A percentile compares a stretch with the other conserved stretches of the same genome.
Evolutionary conservation across 2,888 invertebrate species (phyloP).

Genomic region (Pteria penguin): DNA sequence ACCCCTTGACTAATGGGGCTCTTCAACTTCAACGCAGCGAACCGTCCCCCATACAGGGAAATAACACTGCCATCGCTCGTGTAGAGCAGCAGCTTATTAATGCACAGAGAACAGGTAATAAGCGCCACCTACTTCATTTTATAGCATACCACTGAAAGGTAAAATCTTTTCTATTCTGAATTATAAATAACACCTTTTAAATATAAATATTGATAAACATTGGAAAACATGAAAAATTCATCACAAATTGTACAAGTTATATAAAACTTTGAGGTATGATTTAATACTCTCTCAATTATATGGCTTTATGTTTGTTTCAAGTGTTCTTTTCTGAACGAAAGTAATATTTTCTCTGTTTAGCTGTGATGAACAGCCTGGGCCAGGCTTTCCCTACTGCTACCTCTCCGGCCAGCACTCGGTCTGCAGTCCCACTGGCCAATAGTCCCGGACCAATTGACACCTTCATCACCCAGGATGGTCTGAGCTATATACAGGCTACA

Average conservation of each 20-base stretch:
- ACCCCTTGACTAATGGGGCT: conserved; percentile 60
- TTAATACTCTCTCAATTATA: too few species aligned
- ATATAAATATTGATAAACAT: too few species aligned
- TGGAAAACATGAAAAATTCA: too few species aligned
- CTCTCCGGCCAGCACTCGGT: conserved; percentile 80
- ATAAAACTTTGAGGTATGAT: too few species aligned
- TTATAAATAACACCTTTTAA: too few species aligned
- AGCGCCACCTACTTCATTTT: too few species aligned
- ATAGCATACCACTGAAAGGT: too few species aligned
- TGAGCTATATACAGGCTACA: conserved; percentile 96
- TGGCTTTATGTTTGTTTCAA: too few species aligned
- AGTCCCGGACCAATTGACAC: conserved; percentile 96
- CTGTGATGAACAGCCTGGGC: conserved; percentile 97
- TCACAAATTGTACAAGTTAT: too few species aligned
- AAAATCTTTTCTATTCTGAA: too few species aligned
- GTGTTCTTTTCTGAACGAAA: too few species aligned
- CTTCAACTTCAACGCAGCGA: conserved; percentile 74
- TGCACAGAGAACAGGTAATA: conserved; percentile 75
- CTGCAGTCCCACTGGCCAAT: conserved; percentile 93
- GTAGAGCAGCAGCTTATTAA: conserved; percentile 64
- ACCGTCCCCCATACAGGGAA: conserved; percentile 72
- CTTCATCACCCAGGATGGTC: conserved; percentile 93
- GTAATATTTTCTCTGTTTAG: conserved; percentile 51
- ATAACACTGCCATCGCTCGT: conserved; percentile 76
- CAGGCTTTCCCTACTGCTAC: conserved; percentile 79